phyloP scores from a whole-genome alignment of 2,113 vertebrate genomes.

The Tympanuchus pallidicinctus region DNA sequence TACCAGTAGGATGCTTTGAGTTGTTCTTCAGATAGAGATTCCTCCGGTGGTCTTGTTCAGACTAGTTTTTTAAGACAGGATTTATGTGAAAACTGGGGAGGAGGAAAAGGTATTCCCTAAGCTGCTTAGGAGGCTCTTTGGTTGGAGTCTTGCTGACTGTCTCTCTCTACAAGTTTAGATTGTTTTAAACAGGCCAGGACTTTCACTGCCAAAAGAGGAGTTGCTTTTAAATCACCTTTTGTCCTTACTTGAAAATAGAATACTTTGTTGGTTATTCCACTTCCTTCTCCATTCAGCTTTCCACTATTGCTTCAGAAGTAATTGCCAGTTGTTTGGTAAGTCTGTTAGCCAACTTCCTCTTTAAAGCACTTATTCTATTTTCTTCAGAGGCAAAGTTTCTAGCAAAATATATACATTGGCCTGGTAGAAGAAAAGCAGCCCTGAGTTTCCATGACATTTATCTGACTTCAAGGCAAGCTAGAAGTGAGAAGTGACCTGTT shows the following conservation, averaged over 20 bases:
- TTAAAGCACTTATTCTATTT: neutral
- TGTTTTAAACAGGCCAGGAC: neutral
- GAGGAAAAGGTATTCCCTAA: neutral
- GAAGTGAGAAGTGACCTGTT: neutral
- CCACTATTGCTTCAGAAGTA: conserved; percentile 2
- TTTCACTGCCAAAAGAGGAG: neutral
- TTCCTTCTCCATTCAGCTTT: conserved; percentile 13
- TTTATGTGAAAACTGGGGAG: neutral
- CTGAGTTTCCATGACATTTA: neutral
- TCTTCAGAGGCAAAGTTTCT: conserved; percentile 3
- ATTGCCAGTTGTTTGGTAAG: neutral
- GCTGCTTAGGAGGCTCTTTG: neutral
- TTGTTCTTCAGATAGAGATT: neutral
- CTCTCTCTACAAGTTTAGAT: neutral
- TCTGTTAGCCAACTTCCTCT: neutral
- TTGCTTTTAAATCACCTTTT: neutral
- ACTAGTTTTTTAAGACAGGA: neutral
- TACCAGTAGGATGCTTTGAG: neutral
- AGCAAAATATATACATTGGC: neutral
- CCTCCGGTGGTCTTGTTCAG: accelerated
- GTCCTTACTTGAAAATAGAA: neutral
- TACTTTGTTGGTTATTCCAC: neutral
- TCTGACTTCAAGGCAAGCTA: neutral
- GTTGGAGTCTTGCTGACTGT: neutral
- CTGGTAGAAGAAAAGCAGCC: neutral